A percentile compares a stretch with the other conserved stretches of the same genome.
Conservation (phyloP, 2,113 vertebrate genomes). For the Mormyrus iriodes region DNA sequence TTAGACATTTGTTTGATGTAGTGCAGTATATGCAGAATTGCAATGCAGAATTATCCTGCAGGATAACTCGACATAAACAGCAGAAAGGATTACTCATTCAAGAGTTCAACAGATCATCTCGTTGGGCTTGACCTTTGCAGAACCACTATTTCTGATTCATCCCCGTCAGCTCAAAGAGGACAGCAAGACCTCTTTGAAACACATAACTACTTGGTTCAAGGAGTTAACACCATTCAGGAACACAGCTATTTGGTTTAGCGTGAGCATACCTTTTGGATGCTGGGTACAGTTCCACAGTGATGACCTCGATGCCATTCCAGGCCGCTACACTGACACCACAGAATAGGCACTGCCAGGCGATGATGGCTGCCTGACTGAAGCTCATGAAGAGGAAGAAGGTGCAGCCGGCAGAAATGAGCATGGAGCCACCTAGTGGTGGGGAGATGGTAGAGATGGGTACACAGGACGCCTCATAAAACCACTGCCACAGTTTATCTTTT, state of each 20-base stretch:
- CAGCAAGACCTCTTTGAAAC: neutral
- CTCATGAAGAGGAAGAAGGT: conserved; percentile 90
- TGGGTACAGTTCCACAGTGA: conserved; percentile 91
- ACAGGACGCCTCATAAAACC: neutral
- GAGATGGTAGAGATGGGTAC: neutral
- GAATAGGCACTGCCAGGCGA: conserved; percentile 90
- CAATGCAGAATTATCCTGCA: no score
- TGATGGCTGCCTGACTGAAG: conserved; percentile 85
- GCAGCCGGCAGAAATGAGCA: conserved; percentile 85
- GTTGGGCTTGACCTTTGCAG: neutral
- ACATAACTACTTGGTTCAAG: neutral
- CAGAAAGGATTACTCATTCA: neutral
- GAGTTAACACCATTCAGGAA: neutral
- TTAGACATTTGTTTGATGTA: neutral
- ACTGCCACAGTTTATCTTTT: neutral
- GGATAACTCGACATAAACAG: neutral
- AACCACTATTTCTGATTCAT: neutral
- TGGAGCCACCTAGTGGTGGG: conserved; percentile 73
- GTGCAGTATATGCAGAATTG: no score
- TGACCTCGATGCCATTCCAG: conserved; percentile 91
- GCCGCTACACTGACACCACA: conserved; percentile 84
- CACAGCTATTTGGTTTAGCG: neutral
- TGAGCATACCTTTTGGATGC: conserved; percentile 77
- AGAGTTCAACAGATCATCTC: neutral
- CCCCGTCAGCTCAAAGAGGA: neutral